Percentiles rank a stretch among this genome's conserved stretches.
Conservation (phyloP, 2,113 vertebrate species). For the Connochaetes taurinus region DNA sequence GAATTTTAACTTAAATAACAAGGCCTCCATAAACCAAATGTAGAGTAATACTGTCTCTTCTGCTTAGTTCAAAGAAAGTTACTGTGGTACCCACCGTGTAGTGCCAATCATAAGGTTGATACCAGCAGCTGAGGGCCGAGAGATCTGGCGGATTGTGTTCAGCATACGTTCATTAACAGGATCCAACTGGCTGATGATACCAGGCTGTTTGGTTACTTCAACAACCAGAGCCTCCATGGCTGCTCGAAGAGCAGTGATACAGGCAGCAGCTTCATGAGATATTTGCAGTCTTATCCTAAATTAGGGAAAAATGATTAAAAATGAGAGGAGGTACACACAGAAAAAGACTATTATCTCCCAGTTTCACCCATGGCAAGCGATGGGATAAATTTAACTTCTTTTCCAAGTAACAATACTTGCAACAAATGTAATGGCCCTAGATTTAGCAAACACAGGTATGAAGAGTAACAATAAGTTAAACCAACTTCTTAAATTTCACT, state of each 20-base stretch:
- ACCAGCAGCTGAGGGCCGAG: conserved; percentile 85
- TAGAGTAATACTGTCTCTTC: background rate
- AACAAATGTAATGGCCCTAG: background rate
- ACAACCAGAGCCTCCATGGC: conserved; percentile 92
- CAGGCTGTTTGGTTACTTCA: conserved; percentile 90
- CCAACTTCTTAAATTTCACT: background rate
- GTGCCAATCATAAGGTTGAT: conserved; percentile 81
- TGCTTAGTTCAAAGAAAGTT: background rate
- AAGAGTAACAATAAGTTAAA: background rate
- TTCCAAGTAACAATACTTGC: background rate
- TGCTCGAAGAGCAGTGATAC: conserved; percentile 84
- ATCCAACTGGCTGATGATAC: conserved; percentile 86
- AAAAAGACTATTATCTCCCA: background rate
- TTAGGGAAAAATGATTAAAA: background rate
- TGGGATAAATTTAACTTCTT: background rate
- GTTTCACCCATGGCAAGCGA: background rate
- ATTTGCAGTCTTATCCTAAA: conserved; percentile 90
- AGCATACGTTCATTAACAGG: conserved; percentile 84
- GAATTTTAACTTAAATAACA: background rate
- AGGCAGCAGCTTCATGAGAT: conserved; percentile 83
- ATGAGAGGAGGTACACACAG: background rate
- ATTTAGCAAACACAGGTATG: background rate
- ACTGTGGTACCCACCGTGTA: conserved; percentile 77
- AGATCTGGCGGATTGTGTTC: conserved; percentile 86
- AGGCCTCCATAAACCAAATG: background rate